Conservation (phyloP, 2,888 invertebrate genomes). For the Tetragonula carbonaria region DNA sequence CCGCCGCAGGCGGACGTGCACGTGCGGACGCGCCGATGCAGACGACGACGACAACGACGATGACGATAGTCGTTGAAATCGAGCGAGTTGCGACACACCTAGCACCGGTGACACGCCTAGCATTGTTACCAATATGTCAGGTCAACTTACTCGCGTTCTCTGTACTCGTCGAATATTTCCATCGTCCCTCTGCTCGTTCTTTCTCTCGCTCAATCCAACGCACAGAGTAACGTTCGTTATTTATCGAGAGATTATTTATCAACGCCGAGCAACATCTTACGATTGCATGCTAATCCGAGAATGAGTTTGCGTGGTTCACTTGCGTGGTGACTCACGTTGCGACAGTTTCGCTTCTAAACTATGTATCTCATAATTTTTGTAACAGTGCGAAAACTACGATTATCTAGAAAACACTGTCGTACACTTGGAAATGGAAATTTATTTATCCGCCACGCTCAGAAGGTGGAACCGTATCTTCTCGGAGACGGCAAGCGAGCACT, state of each 20-base stretch:
- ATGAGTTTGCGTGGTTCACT: background rate
- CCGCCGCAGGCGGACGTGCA: constrained; percentile 42
- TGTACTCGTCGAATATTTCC: constrained; percentile 28
- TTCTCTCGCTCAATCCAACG: background rate
- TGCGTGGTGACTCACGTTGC: too few species aligned
- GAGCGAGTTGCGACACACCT: constrained; percentile 75
- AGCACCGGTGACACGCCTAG: constrained; percentile 81
- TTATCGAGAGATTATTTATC: too few species aligned
- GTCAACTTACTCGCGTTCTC: constrained; percentile 64
- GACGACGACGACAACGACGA: constrained; percentile 3
- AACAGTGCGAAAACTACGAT: too few species aligned
- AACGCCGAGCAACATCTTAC: constrained; percentile 7
- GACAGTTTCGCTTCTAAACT: too few species aligned
- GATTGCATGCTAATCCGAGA: constrained; percentile 53
- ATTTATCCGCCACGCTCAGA: background rate
- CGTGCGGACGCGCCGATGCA: constrained; percentile 52
- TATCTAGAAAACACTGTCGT: too few species aligned
- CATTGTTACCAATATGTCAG: constrained; percentile 82
- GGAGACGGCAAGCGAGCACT: background rate
- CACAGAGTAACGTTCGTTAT: too few species aligned
- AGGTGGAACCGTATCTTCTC: constrained; percentile 1
- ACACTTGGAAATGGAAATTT: constrained; percentile 14
- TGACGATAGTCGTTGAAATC: constrained; percentile 64
- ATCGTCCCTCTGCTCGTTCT: constrained; percentile 23
- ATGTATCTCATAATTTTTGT: too few species aligned